A percentile compares a stretch with the other conserved stretches of the same genome.
phyloP scores from a whole-genome alignment of 2,888 invertebrate genomes.

The Brachylomia viminalis region DNA sequence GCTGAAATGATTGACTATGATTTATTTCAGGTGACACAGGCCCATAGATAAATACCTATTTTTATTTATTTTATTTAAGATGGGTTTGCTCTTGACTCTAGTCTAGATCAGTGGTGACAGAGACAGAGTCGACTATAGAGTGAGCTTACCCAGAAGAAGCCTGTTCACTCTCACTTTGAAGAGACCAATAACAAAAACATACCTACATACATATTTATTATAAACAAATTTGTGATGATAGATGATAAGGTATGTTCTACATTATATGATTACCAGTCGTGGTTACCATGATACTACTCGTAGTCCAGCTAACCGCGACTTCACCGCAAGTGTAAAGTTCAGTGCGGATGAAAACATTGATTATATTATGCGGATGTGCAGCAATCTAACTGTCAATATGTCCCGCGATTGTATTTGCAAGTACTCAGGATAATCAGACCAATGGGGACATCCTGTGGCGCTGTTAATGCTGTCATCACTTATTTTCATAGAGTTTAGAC shows the following conservation, averaged over 20 bases:
- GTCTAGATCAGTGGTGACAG: no score
- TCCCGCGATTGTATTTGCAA: constrained; percentile 36
- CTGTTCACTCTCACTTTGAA: no score
- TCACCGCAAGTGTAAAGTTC: constrained; percentile 49
- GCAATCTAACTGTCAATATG: constrained; percentile 37
- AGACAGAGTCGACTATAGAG: no score
- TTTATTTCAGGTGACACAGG: neutral
- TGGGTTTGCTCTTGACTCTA: no score
- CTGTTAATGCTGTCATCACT: neutral
- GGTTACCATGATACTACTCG: neutral
- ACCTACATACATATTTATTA: neutral
- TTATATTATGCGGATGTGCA: constrained; percentile 45
- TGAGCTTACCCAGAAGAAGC: no score
- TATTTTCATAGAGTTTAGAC: neutral
- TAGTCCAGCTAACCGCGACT: constrained; percentile 31
- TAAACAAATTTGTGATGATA: neutral
- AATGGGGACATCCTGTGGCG: constrained; percentile 50
- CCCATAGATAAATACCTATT: neutral
- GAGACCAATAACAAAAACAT: no score
- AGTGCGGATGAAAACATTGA: constrained; percentile 39
- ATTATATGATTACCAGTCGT: neutral
- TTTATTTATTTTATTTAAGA: no score
- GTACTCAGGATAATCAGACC: constrained; percentile 36
- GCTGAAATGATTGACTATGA: no score
- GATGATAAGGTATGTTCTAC: neutral